phyloP scores from a whole-genome alignment of 1,140 invertebrate genomes.

The Choristoneura fumiferana region DNA sequence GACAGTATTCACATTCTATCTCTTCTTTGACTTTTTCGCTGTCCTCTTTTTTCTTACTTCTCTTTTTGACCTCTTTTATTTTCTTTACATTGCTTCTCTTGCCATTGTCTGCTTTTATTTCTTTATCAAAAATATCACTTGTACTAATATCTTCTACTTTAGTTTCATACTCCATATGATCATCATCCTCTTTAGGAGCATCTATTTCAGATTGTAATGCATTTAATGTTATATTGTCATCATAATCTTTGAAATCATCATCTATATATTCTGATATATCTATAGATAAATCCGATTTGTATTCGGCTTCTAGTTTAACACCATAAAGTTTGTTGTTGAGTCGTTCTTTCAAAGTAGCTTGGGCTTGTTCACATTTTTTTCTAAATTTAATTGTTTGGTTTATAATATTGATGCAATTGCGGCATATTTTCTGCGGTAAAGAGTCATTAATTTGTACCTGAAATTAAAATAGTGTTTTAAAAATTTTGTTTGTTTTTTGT shows the following conservation, averaged over 20 bases:
- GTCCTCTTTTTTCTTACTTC: conserved; percentile 27
- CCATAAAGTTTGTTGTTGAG: conserved; percentile 35
- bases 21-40: conserved; percentile 39
- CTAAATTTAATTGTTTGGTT: conserved; percentile 56
- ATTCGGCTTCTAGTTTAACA: conserved; percentile 38
- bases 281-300: conserved; percentile 33
- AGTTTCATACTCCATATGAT: conserved; percentile 17
- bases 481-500: neutral
- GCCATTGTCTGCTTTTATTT: conserved; percentile 23
- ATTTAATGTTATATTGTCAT: conserved; percentile 50
- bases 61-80: conserved; percentile 29
- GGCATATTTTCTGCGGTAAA: conserved; percentile 56
- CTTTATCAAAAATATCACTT: neutral
- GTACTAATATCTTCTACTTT: conserved; percentile 7
- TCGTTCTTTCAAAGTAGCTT: conserved; percentile 32
- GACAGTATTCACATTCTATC: conserved; percentile 65
- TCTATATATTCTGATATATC: conserved; percentile 45
- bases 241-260: conserved; percentile 45
- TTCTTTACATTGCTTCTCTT: conserved; percentile 22
- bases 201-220: conserved; percentile 26
- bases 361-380: conserved; percentile 49
- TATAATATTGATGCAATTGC: conserved; percentile 49
- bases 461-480: conserved; percentile 22
- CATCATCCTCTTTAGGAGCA: neutral
- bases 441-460: conserved; percentile 53